These are phyloP conservation scores for Melanogrammus aeglefinus DNA, from an alignment of 2,797 vertebrate genomes.

Conservation along the genomic window DNA sequence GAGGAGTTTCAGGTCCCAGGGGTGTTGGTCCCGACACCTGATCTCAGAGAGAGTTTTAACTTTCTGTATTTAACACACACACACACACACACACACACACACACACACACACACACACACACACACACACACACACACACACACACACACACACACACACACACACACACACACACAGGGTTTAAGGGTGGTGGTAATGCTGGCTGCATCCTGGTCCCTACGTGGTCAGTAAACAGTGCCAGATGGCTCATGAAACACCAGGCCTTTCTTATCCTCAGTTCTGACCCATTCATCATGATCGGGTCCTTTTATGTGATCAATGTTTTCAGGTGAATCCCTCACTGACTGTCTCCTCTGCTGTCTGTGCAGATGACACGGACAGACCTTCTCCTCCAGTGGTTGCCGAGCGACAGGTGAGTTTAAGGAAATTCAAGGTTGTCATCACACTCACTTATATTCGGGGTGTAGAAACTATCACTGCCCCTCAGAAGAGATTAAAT, in stretches of 20 bases:
- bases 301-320: not conserved
- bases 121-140: slow-evolving; percentile 2
- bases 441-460: not conserved
- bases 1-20: slow-evolving; percentile 52
- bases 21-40: slow-evolving; percentile 59
- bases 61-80: slow-evolving; percentile 5
- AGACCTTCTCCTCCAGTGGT: slow-evolving; percentile 30
- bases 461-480: not conserved
- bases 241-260: not conserved
- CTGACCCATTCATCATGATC: not conserved
- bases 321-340: not conserved
- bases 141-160: not conserved
- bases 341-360: slow-evolving; percentile 15
- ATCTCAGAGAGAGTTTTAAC: slow-evolving; percentile 37
- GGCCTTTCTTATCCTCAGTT: not conserved
- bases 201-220: not conserved
- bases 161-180: not conserved
- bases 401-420: slow-evolving; percentile 66
- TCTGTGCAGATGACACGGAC: slow-evolving; percentile 54
- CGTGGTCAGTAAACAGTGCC: not conserved
- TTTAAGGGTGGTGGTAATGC: slow-evolving; percentile 4
- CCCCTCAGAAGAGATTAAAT: not conserved
- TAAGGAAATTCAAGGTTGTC: not conserved
- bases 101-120: slow-evolving; percentile 20
- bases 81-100: slow-evolving; percentile 14